These are phyloP conservation scores for Bufo gargarizans DNA, from an alignment of 2,113 vertebrate genomes.

Conservation along the genomic window DNA sequence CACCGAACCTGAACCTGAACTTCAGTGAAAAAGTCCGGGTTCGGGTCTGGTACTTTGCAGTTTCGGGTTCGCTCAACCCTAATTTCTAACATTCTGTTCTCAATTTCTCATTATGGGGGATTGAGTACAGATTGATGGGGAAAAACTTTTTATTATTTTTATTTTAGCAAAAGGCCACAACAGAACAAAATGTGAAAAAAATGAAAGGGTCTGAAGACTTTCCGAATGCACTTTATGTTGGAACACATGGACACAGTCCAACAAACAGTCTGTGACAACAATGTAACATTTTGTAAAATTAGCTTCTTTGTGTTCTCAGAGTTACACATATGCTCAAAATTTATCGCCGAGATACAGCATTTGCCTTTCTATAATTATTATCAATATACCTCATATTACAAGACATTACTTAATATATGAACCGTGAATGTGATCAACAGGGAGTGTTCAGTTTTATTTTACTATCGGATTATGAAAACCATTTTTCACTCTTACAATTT, in stretches of 20 bases:
- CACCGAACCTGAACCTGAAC: too few species aligned
- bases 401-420: conserved; percentile 55
- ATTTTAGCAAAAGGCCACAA: too few species aligned
- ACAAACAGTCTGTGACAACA: neutral
- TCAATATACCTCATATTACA: conserved; percentile 56
- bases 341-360: conserved; percentile 26
- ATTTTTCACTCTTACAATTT: conserved; percentile 57
- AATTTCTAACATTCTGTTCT: too few species aligned
- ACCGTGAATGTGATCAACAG: conserved; percentile 39
- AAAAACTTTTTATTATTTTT: too few species aligned
- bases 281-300: conserved; percentile 19
- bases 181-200: too few species aligned
- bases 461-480: conserved; percentile 56
- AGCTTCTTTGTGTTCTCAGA: neutral
- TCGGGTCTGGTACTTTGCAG: too few species aligned
- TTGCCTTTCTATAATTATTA: conserved; percentile 56
- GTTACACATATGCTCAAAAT: conserved; percentile 23
- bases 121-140: too few species aligned
- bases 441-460: conserved; percentile 51
- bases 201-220: too few species aligned
- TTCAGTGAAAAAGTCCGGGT: too few species aligned
- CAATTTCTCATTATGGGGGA: too few species aligned
- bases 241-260: neutral
- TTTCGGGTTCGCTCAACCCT: too few species aligned
- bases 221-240: too few species aligned